Evolutionary conservation across 2,113 vertebrate genomes (phyloP).

Genomic region (Brachyhypopomus gauderio): DNA sequence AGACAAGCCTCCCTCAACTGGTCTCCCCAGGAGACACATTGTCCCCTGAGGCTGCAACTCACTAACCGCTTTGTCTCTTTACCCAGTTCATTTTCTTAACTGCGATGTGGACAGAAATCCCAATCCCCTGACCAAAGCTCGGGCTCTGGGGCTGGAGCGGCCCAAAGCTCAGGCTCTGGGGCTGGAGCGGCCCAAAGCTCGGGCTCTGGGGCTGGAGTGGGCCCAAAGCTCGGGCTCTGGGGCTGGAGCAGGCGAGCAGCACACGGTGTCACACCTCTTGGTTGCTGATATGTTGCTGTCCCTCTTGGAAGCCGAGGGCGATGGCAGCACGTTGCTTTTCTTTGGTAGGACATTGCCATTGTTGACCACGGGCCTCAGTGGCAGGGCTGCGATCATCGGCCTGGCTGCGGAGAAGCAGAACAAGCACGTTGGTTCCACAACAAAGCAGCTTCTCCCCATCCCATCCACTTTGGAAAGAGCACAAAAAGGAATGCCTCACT

Average conservation of each 20-base stretch:
- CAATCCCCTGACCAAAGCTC: background rate
- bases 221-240: background rate
- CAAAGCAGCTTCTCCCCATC: too few species aligned
- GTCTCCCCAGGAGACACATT: background rate
- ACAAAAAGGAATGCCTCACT: background rate
- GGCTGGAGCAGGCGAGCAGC: too few species aligned
- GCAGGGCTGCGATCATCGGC: conserved; percentile 90
- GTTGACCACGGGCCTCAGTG: conserved; percentile 87
- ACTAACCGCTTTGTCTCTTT: too few species aligned
- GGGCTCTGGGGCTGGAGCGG: background rate
- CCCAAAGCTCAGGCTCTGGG: background rate
- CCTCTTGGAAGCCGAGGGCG: conserved; percentile 89
- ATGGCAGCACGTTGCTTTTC: conserved; percentile 88
- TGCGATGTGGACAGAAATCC: background rate
- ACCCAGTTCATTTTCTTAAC: background rate
- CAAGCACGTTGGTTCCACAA: background rate
- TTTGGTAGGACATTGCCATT: conserved; percentile 96
- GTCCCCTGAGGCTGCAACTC: background rate
- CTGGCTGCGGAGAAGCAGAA: conserved; percentile 76
- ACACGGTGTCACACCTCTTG: conserved; percentile 81
- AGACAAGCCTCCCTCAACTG: background rate
- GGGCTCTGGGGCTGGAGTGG: background rate
- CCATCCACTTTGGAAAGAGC: background rate
- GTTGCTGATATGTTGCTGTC: conserved; percentile 75
- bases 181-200: background rate